These are phyloP conservation scores for Macrosoma leucophasiata DNA, from an alignment of 2,888 invertebrate genomes.

Conservation along the genomic window DNA sequence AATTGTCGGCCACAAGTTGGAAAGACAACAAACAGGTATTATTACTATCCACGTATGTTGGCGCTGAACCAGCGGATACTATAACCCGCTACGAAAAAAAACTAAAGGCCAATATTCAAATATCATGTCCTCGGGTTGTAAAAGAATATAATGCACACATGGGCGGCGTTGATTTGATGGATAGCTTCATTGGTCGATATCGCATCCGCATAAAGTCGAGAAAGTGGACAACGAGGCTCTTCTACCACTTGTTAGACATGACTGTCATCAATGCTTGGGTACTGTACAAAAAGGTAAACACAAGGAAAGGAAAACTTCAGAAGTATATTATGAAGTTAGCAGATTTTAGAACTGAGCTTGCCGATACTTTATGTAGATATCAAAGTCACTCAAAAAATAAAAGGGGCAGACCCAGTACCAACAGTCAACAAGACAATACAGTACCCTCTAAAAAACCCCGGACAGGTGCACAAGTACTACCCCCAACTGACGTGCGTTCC, in stretches of 20 bases:
- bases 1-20: constrained; percentile 32
- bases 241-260: constrained; percentile 35
- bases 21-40: constrained; percentile 35
- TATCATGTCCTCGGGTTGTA: constrained; percentile 33
- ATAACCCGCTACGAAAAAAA: constrained; percentile 33
- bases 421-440: constrained; percentile 28
- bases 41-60: constrained; percentile 36
- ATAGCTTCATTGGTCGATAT: constrained; percentile 34
- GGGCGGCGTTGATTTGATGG: constrained; percentile 30
- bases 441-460: constrained; percentile 31
- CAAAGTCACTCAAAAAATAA: constrained; percentile 31
- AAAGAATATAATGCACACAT: constrained; percentile 31
- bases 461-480: constrained; percentile 32
- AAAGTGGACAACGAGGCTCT: constrained; percentile 33
- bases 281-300: constrained; percentile 34
- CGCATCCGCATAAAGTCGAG: constrained; percentile 32
- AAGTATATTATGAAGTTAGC: constrained; percentile 34
- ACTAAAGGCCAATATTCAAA: constrained; percentile 31
- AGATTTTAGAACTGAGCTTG: constrained; percentile 34
- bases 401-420: constrained; percentile 33
- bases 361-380: constrained; percentile 33
- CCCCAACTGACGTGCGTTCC: constrained; percentile 28
- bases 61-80: constrained; percentile 32
- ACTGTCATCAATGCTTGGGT: constrained; percentile 37
- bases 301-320: constrained; percentile 29